Evolutionary conservation across 2,113 vertebrate genomes (phyloP).

Genomic region (Hemichromis elongatus): DNA sequence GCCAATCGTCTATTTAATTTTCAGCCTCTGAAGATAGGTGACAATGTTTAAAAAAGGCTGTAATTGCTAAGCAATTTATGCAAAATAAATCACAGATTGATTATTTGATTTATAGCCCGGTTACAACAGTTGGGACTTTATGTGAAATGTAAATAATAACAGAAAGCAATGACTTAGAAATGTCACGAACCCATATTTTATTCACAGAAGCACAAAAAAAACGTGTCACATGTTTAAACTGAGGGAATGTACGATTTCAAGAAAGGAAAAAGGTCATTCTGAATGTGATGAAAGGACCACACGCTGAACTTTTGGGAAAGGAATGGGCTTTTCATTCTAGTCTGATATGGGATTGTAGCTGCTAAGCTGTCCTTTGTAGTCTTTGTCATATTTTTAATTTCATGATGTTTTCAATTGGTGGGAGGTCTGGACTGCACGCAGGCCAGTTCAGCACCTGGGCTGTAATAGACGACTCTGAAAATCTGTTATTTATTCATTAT

Average conservation of each 20-base stretch:
- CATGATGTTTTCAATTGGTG: too few relatives aligned
- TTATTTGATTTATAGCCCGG: background rate
- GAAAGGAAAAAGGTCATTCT: rapidly evolving
- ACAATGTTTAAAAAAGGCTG: too few relatives aligned
- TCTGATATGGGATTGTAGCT: background rate
- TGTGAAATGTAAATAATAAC: background rate
- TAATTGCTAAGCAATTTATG: background rate
- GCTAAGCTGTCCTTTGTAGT: background rate
- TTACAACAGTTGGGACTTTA: background rate
- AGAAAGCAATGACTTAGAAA: background rate
- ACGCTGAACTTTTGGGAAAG: background rate
- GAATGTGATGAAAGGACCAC: background rate
- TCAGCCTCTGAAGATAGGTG: background rate
- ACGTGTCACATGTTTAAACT: background rate
- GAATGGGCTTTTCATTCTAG: background rate
- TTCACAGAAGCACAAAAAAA: background rate
- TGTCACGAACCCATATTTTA: background rate
- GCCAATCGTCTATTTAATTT: background rate
- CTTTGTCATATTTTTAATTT: too few relatives aligned
- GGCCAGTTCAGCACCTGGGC: too few relatives aligned
- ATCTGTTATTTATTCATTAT: background rate
- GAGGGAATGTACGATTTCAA: background rate
- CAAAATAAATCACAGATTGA: background rate
- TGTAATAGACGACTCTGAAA: background rate
- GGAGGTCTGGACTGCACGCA: too few relatives aligned